phyloP scores from a whole-genome alignment of 2,113 vertebrate genomes.

The Cheilinus undulatus region DNA sequence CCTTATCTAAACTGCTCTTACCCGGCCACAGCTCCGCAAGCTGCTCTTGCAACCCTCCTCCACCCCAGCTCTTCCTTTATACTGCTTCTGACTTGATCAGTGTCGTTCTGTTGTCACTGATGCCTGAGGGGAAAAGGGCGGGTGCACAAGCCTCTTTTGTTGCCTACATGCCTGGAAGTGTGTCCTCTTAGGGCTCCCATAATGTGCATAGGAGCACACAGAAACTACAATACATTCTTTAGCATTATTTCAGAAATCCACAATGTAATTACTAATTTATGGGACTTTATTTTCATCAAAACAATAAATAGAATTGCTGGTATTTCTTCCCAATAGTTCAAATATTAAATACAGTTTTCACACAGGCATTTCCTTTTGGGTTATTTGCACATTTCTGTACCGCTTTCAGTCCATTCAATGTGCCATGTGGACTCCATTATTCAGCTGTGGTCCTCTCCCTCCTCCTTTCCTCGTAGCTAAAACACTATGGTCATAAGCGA shows the following conservation, averaged over 20 bases:
- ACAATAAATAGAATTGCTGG: conserved; percentile 70
- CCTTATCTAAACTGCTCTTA: too few species aligned
- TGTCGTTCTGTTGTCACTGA: too few species aligned
- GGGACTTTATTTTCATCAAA: conserved; percentile 47
- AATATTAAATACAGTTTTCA: conserved; percentile 63
- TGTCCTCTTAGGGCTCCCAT: too few species aligned
- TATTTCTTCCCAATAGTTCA: conserved; percentile 15
- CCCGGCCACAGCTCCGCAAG: too few species aligned
- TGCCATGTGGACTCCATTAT: conserved; percentile 29
- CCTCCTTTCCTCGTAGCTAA: conserved; percentile 2
- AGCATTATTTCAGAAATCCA: not conserved
- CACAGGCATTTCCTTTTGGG: conserved; percentile 14
- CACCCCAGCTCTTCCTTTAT: too few species aligned
- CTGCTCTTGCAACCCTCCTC: too few species aligned
- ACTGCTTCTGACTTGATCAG: too few species aligned
- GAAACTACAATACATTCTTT: too few species aligned
- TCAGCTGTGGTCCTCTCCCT: conserved; percentile 8
- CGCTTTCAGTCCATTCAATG: conserved; percentile 36
- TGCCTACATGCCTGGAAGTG: too few species aligned
- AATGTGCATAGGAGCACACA: too few species aligned
- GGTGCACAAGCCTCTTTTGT: too few species aligned
- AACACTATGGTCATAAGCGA: conserved; percentile 16
- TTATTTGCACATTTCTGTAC: conserved; percentile 58
- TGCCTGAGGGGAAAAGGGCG: too few species aligned
- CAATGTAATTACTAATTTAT: not conserved